Evolutionary conservation across 1,140 invertebrate species (phyloP), one percentile per base, ranked within the genome.

Genomic region (Helicoverpa armigera): DNA sequence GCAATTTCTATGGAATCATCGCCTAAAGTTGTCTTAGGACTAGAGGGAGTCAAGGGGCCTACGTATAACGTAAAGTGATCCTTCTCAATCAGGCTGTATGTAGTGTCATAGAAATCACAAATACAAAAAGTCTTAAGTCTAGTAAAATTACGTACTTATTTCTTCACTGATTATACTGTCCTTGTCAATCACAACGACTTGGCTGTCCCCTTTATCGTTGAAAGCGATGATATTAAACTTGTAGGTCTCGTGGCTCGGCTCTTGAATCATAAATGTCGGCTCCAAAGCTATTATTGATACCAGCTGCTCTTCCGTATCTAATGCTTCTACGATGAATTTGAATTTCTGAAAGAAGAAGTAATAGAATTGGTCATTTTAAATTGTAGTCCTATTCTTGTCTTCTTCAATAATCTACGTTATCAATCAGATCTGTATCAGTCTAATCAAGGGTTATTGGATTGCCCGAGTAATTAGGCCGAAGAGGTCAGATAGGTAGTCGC

Each of bases 261-360:
- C 91, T 69, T 88, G 84, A 35, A 94, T 89, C 79, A 90, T 89
- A 79, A 94, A 94, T 35, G 87, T 87, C 12, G 93, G 92, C 65
- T 93, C 93, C 53, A 86, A 75, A 60, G 87, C 93, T 53, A 88
- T 87, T 79, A 93, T 93, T 3, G 90, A 90, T 14, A 90, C 80
- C 11, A 91, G 48, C 67, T 89, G 85, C 23, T 92, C 86, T 18
- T 90, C 85, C 0, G 88, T 80, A 50, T 89, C 85, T 51, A 85
- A 74, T 10, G 84, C 82, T 76, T 76, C 82, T 2, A 91, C 90
- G 31, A 82, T 86, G 50, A 94, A 93, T 81, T 90, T 93, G 75
- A 94, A 94, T 87, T 91, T 93, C 93, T 94, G 86, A 10, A 91
- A 91, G 10, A 54, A n/a, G n/a, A n/a, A n/a, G n/a, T n/a, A n/a